A percentile compares a stretch with the other conserved stretches of the same genome.
These are phyloP conservation scores for Paramuricea clavata DNA, from an alignment of 92 coral and sea anemone species.

Conservation along the genomic window DNA sequence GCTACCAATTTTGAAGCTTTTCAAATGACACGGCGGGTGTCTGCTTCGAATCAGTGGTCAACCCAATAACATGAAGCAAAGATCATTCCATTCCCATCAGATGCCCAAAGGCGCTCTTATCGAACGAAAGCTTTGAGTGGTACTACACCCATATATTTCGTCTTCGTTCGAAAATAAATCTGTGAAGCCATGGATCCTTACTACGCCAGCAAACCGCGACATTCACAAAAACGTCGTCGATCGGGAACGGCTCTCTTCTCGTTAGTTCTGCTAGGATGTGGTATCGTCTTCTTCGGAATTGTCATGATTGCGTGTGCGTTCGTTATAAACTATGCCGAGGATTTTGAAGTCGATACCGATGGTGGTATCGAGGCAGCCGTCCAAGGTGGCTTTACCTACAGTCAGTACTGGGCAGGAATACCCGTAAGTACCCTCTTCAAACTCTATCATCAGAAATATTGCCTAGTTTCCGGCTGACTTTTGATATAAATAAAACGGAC, in stretches of 20 bases:
- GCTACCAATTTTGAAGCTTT: not conserved
- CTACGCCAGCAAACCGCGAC: not conserved
- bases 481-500: not conserved
- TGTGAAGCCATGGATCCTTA: slow-evolving; percentile 25
- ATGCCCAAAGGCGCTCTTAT: not conserved
- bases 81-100: slow-evolving; percentile 1
- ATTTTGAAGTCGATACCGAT: not conserved
- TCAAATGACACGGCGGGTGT: slow-evolving; percentile 20
- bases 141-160: not conserved
- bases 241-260: slow-evolving; percentile 12
- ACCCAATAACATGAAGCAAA: slow-evolving; percentile 17
- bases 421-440: slow-evolving; percentile 23
- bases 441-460: too few species aligned
- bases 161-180: not conserved
- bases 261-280: slow-evolving; percentile 32
- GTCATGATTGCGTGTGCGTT: slow-evolving; percentile 31
- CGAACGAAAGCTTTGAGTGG: not conserved
- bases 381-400: slow-evolving; percentile 16
- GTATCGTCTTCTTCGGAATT: slow-evolving; percentile 30
- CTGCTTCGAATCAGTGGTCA: slow-evolving; percentile 26
- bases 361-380: not conserved
- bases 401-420: slow-evolving; percentile 46
- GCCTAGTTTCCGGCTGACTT: too few species aligned
- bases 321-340: slow-evolving; percentile 35
- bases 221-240: not conserved